Evolutionary conservation across 2,888 invertebrate genomes (phyloP).

Genomic region (Pachymerium ferrugineum): DNA sequence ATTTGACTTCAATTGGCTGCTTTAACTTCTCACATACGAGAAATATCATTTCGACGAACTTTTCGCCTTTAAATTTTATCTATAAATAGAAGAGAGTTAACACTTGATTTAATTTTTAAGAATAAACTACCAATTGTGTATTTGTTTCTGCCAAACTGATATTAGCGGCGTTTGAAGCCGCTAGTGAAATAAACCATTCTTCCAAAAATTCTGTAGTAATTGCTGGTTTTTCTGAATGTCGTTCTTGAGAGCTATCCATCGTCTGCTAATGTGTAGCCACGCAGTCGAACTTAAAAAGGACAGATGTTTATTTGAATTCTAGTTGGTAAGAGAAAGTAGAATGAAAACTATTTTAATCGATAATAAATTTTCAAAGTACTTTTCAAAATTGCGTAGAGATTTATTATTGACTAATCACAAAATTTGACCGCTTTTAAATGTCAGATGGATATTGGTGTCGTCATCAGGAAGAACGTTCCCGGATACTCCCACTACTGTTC

Average conservation of each 20-base stretch:
- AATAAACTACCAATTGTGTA: background rate
- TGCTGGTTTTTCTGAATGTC: background rate
- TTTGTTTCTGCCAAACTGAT: background rate
- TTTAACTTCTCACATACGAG: background rate
- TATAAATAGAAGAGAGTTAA: background rate
- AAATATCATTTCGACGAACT: background rate
- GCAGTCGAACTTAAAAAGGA: background rate
- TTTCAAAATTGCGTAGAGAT: background rate
- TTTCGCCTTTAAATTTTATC: background rate
- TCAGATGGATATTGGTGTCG: background rate
- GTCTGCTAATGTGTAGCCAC: background rate
- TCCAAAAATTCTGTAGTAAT: background rate
- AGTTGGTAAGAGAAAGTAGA: too few relatives aligned
- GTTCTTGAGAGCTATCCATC: background rate
- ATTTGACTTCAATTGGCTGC: constrained; percentile 2
- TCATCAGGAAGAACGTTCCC: background rate
- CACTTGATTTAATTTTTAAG: background rate
- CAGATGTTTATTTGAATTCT: background rate
- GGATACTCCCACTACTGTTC: background rate
- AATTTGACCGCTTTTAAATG: background rate
- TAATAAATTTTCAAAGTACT: too few relatives aligned
- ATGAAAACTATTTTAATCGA: too few relatives aligned
- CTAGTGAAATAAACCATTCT: constrained; percentile 2
- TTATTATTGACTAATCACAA: background rate
- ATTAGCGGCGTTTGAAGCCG: background rate